Evolutionary conservation across 1,140 invertebrate genomes (phyloP), one percentile per base, ranked within the genome.

Genomic region (Orchesella cincta): DNA sequence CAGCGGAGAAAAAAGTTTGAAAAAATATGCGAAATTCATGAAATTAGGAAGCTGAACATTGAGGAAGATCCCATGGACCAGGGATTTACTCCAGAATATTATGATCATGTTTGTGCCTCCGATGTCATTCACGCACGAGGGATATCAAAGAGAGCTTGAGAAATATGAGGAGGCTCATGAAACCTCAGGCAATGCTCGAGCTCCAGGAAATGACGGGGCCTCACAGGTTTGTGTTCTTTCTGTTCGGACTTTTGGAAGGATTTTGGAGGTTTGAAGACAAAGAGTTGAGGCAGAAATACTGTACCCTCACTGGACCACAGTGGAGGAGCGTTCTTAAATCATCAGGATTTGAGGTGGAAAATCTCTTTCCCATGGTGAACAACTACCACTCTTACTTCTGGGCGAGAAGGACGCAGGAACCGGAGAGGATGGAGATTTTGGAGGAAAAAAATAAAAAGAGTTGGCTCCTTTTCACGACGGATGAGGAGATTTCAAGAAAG

Each of bases 211-310:
- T 33, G 33, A 51, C 5, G 1, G 28, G n/a, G 0, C 18, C n/a
- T 0, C 12, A 26, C 0, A 12, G 46, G 3, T 29, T 23, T 29
- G 33, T 76, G 2, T 18, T 26, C 62, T 51, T 76, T 8, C 23
- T 54, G n/a, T 80, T 80, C 62, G 79, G 74, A 39, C 1, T 76
- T 2, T 39, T 80, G n/a, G 8, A 80, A n/a, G 79, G 79, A 16
- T 80, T 33, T 33, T 80, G 76, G 76, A 33, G 71, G 23, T 80
- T 80, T 52, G 74, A 72, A 16, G 79, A 80, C 33, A 74, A 73
- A 16, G 29, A 78, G n/a, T 26, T 51, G 0, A 51, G 79, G 8
- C 23, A 5, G 29, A 31, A 52, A 0, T 23, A 73, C 31, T 76
- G 76, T 2, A 34, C 72, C 8, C 26, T 78, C 1, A 28, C 31